phyloP scores from a whole-genome alignment of 2,113 vertebrate genomes.

The Eolophus roseicapilla region DNA sequence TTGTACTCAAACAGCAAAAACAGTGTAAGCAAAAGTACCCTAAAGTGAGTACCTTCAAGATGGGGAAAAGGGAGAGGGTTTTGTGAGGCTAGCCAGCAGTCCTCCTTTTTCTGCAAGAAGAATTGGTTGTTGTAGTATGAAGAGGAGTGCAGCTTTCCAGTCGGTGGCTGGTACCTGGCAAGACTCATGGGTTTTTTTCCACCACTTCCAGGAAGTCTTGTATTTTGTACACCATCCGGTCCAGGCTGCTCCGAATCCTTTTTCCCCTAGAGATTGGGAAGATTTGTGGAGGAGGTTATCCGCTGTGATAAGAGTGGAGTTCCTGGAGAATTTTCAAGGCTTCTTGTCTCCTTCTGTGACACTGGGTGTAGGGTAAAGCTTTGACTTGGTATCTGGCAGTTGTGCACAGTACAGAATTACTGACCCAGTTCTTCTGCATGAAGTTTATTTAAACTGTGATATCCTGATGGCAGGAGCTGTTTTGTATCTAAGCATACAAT shows the following conservation, averaged over 20 bases:
- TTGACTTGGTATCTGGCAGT: background rate
- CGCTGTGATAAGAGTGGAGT: background rate
- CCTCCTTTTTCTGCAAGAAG: background rate
- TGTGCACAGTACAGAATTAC: background rate
- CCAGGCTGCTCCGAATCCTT: background rate
- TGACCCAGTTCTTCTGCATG: background rate
- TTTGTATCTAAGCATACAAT: background rate
- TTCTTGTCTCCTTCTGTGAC: background rate
- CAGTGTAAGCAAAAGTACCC: background rate
- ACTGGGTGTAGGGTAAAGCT: background rate
- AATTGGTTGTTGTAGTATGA: background rate
- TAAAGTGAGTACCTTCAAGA: background rate
- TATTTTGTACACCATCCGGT: background rate
- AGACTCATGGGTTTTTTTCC: background rate
- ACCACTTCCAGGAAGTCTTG: background rate
- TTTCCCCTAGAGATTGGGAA: background rate
- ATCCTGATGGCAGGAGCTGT: background rate
- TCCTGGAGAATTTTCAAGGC: constrained; percentile 2
- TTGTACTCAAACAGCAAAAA: background rate
- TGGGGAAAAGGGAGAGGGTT: background rate
- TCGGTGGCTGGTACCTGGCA: background rate
- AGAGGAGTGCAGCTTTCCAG: background rate
- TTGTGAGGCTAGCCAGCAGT: background rate
- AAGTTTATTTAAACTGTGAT: background rate
- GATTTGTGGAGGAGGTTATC: background rate